Conservation (phyloP, 2,888 invertebrate species). For the Saturnia japonica region DNA sequence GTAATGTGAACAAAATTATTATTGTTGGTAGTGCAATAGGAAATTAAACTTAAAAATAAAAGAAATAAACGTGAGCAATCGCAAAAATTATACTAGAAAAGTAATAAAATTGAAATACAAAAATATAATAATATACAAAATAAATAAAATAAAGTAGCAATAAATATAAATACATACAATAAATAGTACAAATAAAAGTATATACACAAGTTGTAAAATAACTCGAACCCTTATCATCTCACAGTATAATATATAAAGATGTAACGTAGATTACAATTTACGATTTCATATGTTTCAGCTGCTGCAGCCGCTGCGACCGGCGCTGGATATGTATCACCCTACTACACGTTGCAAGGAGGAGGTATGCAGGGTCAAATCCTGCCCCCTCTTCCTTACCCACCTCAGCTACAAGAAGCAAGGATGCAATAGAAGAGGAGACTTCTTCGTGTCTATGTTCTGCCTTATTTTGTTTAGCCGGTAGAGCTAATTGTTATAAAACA, state of each 20-base stretch:
- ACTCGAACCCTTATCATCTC: too few species aligned
- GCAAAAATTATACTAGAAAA: too few species aligned
- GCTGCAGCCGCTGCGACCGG: constrained; percentile 81
- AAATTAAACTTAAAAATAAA: too few species aligned
- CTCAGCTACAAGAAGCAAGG: constrained; percentile 88
- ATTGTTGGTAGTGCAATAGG: too few species aligned
- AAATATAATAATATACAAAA: too few species aligned
- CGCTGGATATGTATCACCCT: constrained; percentile 88
- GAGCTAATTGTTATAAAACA: background rate
- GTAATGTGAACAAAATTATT: too few species aligned
- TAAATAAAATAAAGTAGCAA: too few species aligned
- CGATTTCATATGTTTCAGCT: constrained; percentile 42
- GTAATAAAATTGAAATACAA: too few species aligned
- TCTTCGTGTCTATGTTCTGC: constrained; percentile 22
- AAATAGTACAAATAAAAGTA: too few species aligned
- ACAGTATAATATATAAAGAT: background rate
- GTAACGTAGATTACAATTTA: constrained; percentile 5
- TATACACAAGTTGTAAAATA: too few species aligned
- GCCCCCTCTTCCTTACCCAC: constrained; percentile 85
- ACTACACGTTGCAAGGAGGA: constrained; percentile 85
- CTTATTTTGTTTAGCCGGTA: constrained; percentile 3
- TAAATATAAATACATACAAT: too few species aligned
- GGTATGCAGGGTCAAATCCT: constrained; percentile 84
- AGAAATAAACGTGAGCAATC: too few species aligned
- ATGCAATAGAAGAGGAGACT: constrained; percentile 82